Percentiles rank a stretch among this genome's conserved stretches.
These are phyloP conservation scores for Gadopsis marmoratus DNA, from an alignment of 2,797 vertebrate species.

Conservation along the genomic window DNA sequence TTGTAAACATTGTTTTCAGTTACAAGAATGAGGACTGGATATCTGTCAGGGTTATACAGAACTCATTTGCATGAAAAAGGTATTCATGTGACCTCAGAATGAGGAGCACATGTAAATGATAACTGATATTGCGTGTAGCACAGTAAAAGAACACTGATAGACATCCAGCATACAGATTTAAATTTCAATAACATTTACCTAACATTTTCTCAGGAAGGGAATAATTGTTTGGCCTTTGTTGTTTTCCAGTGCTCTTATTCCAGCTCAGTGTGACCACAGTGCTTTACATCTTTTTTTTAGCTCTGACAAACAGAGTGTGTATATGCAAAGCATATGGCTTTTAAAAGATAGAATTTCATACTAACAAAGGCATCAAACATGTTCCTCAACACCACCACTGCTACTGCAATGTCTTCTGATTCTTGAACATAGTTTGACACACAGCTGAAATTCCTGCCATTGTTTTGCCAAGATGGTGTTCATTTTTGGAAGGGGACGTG, in stretches of 20 bases:
- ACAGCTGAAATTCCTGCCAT: constrained; percentile 10
- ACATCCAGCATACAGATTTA: constrained; percentile 42
- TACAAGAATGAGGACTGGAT: constrained; percentile 38
- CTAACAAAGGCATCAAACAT: constrained; percentile 47
- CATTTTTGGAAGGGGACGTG: not conserved
- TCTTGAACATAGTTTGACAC: constrained; percentile 62
- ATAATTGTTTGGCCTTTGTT: constrained; percentile 49
- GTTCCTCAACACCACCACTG: constrained; percentile 35
- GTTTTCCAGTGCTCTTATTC: constrained; percentile 47
- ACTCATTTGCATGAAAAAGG: constrained; percentile 67
- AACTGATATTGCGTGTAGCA: constrained; percentile 53
- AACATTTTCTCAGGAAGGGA: constrained; percentile 55
- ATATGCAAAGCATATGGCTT: constrained; percentile 78
- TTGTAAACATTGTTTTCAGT: constrained; percentile 51
- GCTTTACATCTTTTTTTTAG: constrained; percentile 81
- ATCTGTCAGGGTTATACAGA: constrained; percentile 36
- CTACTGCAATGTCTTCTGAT: constrained; percentile 43
- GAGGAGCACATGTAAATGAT: constrained; percentile 72
- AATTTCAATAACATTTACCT: constrained; percentile 76
- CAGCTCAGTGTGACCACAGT: constrained; percentile 22
- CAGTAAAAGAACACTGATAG: constrained; percentile 63
- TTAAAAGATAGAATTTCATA: constrained; percentile 49
- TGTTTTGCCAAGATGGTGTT: constrained; percentile 6
- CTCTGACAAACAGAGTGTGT: constrained; percentile 75
- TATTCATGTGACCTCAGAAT: constrained; percentile 40